phyloP scores from a whole-genome alignment of 2,888 invertebrate genomes.

The Euproctis similis region DNA sequence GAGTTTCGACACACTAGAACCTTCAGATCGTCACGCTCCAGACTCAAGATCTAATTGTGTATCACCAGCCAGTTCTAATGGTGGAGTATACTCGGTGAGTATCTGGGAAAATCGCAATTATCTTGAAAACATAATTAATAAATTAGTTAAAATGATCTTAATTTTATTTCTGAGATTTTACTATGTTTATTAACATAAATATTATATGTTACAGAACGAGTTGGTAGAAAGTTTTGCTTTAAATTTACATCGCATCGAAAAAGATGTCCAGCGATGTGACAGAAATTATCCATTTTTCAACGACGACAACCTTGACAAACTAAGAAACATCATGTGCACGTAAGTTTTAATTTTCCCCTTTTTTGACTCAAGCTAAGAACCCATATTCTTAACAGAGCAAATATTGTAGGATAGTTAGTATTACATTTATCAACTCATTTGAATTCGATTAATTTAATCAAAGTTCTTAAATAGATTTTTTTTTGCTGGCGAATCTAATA shows the following conservation, averaged over 20 bases:
- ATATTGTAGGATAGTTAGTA: too few relatives aligned
- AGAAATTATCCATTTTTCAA: slow-evolving; percentile 95
- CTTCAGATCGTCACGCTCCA: slow-evolving; percentile 56
- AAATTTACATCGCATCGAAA: slow-evolving; percentile 95
- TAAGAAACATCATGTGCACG: slow-evolving; percentile 97
- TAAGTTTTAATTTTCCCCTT: slow-evolving; percentile 76
- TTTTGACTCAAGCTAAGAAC: too few relatives aligned
- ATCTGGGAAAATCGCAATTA: too few relatives aligned
- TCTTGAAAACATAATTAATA: too few relatives aligned
- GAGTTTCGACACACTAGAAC: slow-evolving; percentile 66
- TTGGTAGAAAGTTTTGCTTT: slow-evolving; percentile 88
- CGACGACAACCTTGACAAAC: slow-evolving; percentile 90
- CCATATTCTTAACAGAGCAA: too few relatives aligned
- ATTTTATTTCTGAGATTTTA: too few relatives aligned
- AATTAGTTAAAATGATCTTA: too few relatives aligned
- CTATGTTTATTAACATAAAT: neutral
- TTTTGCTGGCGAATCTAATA: too few relatives aligned
- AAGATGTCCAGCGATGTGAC: slow-evolving; percentile 97
- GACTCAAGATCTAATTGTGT: slow-evolving; percentile 80
- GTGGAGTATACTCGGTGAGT: slow-evolving; percentile 90
- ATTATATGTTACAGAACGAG: slow-evolving; percentile 80
- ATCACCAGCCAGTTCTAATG: slow-evolving; percentile 93
- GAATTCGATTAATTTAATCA: too few relatives aligned
- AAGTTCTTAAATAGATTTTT: too few relatives aligned
- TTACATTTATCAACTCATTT: too few relatives aligned